Base-by-base conservation (phyloP, 2,888 invertebrate species). In the Tupiocoris notatus region DNA sequence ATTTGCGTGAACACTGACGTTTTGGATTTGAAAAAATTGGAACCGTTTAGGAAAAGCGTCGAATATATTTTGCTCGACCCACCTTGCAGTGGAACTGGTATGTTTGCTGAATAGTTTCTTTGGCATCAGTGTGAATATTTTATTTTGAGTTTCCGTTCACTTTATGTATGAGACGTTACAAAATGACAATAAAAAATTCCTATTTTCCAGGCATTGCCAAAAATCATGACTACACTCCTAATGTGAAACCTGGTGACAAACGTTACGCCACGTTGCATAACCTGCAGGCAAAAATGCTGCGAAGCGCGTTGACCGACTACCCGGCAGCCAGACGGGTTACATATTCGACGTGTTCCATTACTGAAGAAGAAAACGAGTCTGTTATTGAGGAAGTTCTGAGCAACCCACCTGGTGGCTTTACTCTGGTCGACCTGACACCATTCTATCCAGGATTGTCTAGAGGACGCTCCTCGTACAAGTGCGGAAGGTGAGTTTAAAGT, bases 51-150 rank as follows among this genome's bases (percentile, higher is more conserved):
- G 24, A 86, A 90, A 7, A 39, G 16, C 80, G 92, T 96, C 0
- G 91, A 95, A 83, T 96, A 94, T 82, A 92, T 97, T 80, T 85
- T 98, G n/a, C 90, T 99, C 0, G 99, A 99, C 85, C 98, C 98
- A 0, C 94, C 96, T 75, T 99, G 99, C 84, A 94, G 96, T 22
- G 98, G 98, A 59, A 94, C 96, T 83, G 98, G 95, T 90, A 87
- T 86, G 59, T 59, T 82, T 77, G 16, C 7, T 39, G 17, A 18
- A 20, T 7, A 59, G n/a, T 59, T 59, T 59, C n/a, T 17, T 17
- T 59, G 59, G 9, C 3, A 59, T 18, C 3, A 20, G n/a, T 18
- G n/a, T 59, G 3, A 20, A 18, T 59, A 7, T 20, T 59, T n/a
- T n/a, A n/a, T n/a, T n/a, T n/a, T n/a, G n/a, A n/a, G n/a, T n/a